Conservation (phyloP, 1,140 invertebrate genomes). For the Drosophila quadrilineata region DNA sequence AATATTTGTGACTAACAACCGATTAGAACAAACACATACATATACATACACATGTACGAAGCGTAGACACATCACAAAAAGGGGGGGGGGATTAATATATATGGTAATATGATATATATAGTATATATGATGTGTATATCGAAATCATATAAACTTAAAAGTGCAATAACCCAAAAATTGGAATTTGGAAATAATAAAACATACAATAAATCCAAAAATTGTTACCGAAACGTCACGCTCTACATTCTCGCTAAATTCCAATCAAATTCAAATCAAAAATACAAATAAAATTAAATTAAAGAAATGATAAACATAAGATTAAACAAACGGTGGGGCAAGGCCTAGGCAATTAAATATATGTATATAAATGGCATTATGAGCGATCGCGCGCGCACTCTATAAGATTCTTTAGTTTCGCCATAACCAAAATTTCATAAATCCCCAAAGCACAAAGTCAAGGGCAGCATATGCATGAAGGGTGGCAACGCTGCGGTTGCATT, state of each 20-base stretch:
- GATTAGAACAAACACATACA: not conserved
- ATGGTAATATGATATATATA: constrained; percentile 33
- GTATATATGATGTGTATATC: constrained; percentile 31
- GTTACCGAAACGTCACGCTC: constrained; percentile 50
- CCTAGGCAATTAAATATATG: constrained; percentile 56
- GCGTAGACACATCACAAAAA: constrained; percentile 3
- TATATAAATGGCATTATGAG: constrained; percentile 42
- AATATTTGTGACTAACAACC: constrained; percentile 58
- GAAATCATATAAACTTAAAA: constrained; percentile 36
- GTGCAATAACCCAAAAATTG: constrained; percentile 52
- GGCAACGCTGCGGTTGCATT: too few relatives aligned
- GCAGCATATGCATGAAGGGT: too few relatives aligned
- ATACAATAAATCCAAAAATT: too few relatives aligned
- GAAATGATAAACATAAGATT: too few relatives aligned
- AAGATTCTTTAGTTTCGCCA: constrained; percentile 71
- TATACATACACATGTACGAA: not conserved
- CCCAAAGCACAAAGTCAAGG: too few relatives aligned
- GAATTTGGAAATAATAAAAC: constrained; percentile 45
- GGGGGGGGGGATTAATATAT: constrained; percentile 27
- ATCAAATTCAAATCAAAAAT: constrained; percentile 5
- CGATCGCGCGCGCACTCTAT: constrained; percentile 45
- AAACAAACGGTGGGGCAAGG: constrained; percentile 78
- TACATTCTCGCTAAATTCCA: constrained; percentile 51
- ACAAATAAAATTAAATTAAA: constrained; percentile 26
- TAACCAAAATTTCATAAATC: too few relatives aligned